phyloP scores from a whole-genome alignment of 1,140 invertebrate genomes.

The Oncopodura yosiiana region DNA sequence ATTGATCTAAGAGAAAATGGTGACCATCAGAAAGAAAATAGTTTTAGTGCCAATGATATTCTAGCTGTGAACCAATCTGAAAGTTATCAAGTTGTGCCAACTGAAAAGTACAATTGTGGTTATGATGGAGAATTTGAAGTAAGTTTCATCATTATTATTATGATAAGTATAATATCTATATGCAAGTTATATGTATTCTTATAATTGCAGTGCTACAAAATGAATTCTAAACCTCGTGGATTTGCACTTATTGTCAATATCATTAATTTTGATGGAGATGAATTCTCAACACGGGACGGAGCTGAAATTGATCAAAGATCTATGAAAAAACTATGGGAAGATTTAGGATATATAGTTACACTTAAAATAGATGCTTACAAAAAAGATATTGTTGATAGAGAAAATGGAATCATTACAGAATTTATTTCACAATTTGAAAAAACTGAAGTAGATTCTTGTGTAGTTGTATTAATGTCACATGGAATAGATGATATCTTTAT shows the following conservation, averaged over 20 bases:
- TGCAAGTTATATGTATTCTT: too few relatives aligned
- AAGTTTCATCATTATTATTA: too few relatives aligned
- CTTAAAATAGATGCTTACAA: constrained; percentile 4
- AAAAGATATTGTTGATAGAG: neutral
- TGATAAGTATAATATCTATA: too few relatives aligned
- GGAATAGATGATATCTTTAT: constrained; percentile 6
- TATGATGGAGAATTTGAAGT: too few relatives aligned
- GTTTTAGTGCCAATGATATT: too few relatives aligned
- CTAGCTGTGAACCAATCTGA: too few relatives aligned
- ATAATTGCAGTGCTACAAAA: neutral
- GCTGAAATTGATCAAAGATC: neutral
- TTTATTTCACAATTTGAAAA: neutral
- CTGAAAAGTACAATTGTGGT: too few relatives aligned
- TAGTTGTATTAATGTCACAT: constrained; percentile 3
- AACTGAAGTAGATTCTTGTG: neutral
- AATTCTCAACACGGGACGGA: neutral
- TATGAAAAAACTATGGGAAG: neutral
- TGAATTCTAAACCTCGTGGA: neutral
- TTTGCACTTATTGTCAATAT: constrained; percentile 7
- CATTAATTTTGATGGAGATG: constrained; percentile 14
- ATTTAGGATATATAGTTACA: neutral
- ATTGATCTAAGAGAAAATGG: too few relatives aligned
- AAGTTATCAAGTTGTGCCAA: too few relatives aligned
- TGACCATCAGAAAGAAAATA: too few relatives aligned
- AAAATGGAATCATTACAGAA: constrained; percentile 1